These are phyloP conservation scores for Spisula subtruncata DNA, from an alignment of 2,888 invertebrate genomes.

Conservation along the genomic window DNA sequence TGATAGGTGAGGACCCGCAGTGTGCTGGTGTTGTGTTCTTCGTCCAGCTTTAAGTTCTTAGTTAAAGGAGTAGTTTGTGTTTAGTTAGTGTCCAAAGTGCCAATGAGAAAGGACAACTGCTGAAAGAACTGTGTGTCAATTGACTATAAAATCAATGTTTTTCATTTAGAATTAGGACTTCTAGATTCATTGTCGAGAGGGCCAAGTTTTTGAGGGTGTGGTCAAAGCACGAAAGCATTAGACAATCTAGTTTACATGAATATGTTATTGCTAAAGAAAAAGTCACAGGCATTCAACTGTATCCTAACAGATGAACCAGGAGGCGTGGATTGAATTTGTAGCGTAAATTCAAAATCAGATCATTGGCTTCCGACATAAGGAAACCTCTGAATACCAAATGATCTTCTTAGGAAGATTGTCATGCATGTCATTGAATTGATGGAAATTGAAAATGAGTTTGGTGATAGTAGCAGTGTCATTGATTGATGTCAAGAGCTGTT, in stretches of 20 bases:
- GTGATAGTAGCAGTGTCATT: background rate
- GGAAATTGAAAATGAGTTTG: background rate
- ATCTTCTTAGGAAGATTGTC: background rate
- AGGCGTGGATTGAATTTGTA: background rate
- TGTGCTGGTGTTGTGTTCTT: conserved; percentile 24
- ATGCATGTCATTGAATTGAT: background rate
- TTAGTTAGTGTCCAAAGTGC: background rate
- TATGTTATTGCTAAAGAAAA: background rate
- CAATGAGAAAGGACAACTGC: background rate
- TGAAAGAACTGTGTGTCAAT: background rate
- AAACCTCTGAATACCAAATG: background rate
- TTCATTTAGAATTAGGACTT: conserved; percentile 7
- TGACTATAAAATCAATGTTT: background rate
- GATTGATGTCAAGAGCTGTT: background rate
- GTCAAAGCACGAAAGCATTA: background rate
- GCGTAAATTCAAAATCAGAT: background rate
- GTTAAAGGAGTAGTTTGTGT: background rate
- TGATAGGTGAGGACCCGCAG: conserved; percentile 87
- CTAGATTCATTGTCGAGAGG: background rate
- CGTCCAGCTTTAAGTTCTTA: conserved; percentile 7
- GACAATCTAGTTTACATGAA: background rate
- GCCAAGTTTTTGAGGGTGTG: background rate
- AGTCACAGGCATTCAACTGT: background rate
- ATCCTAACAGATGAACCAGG: conserved; percentile 1
- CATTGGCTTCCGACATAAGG: background rate